A percentile compares a stretch with the other conserved stretches of the same genome.
phyloP scores from a whole-genome alignment of 2,113 vertebrate genomes.

The Helogale parvula region DNA sequence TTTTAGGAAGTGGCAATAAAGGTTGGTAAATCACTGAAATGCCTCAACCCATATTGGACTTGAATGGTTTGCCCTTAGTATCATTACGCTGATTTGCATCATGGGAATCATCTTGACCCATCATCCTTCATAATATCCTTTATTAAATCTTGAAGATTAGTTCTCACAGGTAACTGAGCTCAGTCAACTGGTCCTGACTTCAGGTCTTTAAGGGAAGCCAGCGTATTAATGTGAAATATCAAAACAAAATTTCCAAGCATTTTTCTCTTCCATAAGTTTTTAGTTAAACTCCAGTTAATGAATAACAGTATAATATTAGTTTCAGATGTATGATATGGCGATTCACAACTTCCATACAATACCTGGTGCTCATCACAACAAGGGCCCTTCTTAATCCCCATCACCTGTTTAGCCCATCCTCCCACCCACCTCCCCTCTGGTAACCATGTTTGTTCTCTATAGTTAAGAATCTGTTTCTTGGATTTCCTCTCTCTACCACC shows the following conservation, averaged over 20 bases:
- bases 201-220: slow-evolving; percentile 65
- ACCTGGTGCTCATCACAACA: background rate
- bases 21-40: background rate
- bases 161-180: slow-evolving; percentile 84
- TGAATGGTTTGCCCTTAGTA: background rate
- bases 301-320: background rate
- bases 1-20: background rate
- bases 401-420: background rate
- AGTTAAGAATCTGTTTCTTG: background rate
- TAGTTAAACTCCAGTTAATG: background rate
- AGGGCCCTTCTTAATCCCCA: background rate
- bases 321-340: background rate
- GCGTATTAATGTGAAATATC: slow-evolving; percentile 66
- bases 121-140: slow-evolving; percentile 31
- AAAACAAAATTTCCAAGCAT: slow-evolving; percentile 59
- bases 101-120: slow-evolving; percentile 37
- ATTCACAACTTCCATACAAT: background rate
- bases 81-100: background rate
- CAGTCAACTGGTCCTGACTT: slow-evolving; percentile 85
- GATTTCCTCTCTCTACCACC: background rate
- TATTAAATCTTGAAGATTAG: slow-evolving; percentile 82
- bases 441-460: background rate
- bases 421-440: background rate
- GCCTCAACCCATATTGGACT: background rate
- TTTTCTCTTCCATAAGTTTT: background rate